These are phyloP conservation scores for Neoseiulus cucumeris DNA, from an alignment of 1,140 invertebrate species.

Conservation along the genomic window DNA sequence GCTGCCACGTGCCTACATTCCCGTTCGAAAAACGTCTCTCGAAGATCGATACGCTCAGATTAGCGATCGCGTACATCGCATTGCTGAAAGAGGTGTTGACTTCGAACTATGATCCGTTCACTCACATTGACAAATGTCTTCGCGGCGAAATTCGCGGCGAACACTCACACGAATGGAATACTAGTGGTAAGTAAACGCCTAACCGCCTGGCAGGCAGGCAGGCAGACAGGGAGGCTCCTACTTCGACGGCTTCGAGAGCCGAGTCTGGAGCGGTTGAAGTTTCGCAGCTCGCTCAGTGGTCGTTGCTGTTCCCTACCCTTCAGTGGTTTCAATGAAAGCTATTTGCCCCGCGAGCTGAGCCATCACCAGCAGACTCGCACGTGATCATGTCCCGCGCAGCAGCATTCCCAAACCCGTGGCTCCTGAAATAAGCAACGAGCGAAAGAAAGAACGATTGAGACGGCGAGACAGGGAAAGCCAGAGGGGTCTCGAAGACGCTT, in stretches of 20 bases:
- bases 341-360: not conserved
- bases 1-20: slow-evolving; percentile 88
- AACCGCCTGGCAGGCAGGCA: too few species aligned
- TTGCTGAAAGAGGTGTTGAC: slow-evolving; percentile 68
- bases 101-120: slow-evolving; percentile 65
- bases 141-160: slow-evolving; percentile 59
- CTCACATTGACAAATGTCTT: slow-evolving; percentile 77
- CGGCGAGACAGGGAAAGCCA: not conserved
- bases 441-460: not conserved
- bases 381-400: not conserved
- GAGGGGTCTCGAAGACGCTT: not conserved
- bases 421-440: too few species aligned
- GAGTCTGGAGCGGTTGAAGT: not conserved
- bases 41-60: slow-evolving; percentile 84
- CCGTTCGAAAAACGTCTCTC: slow-evolving; percentile 91
- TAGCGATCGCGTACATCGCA: slow-evolving; percentile 92
- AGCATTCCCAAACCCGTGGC: too few species aligned
- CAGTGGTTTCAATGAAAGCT: not conserved
- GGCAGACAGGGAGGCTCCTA: slow-evolving; percentile 13
- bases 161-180: slow-evolving; percentile 77
- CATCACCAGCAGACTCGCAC: not conserved
- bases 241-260: slow-evolving; percentile 13
- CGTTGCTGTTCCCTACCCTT: not conserved
- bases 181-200: slow-evolving; percentile 49
- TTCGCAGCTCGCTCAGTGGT: not conserved